phyloP scores from a whole-genome alignment of 2,113 vertebrate genomes.

The Candoia aspera region DNA sequence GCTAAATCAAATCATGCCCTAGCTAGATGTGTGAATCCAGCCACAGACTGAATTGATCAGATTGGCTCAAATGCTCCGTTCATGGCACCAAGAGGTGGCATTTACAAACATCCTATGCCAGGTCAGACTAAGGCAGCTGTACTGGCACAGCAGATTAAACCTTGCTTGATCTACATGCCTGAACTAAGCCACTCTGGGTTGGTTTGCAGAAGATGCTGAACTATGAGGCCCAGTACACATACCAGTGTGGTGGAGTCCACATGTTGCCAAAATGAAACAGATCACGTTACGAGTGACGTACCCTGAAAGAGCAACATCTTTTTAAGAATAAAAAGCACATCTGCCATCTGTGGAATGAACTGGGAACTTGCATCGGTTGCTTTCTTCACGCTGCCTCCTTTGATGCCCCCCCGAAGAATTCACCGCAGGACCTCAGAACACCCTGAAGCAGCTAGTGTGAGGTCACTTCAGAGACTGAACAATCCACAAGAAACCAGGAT shows the following conservation, averaged over 20 bases:
- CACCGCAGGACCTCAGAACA: not conserved
- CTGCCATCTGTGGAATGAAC: no score
- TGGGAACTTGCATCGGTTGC: no score
- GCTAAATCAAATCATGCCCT: not conserved
- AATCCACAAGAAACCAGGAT: not conserved
- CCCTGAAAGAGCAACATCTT: no score
- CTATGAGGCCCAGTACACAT: no score
- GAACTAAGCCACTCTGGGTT: no score
- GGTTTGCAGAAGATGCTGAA: no score
- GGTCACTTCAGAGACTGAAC: not conserved
- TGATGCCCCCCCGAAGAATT: not conserved
- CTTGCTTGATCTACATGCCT: no score
- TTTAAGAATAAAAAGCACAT: no score
- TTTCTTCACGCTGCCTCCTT: not conserved
- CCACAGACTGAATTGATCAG: not conserved
- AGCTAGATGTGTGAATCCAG: not conserved
- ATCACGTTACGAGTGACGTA: no score
- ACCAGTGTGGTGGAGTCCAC: no score
- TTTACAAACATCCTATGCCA: not conserved
- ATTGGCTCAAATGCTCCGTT: not conserved
- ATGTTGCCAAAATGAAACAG: no score
- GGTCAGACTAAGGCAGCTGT: not conserved
- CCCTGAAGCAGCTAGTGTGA: no score
- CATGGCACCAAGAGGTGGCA: not conserved
- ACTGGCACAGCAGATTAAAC: not conserved